phyloP scores from a whole-genome alignment of 1,140 invertebrate species.

The Andricus grossulariae region DNA sequence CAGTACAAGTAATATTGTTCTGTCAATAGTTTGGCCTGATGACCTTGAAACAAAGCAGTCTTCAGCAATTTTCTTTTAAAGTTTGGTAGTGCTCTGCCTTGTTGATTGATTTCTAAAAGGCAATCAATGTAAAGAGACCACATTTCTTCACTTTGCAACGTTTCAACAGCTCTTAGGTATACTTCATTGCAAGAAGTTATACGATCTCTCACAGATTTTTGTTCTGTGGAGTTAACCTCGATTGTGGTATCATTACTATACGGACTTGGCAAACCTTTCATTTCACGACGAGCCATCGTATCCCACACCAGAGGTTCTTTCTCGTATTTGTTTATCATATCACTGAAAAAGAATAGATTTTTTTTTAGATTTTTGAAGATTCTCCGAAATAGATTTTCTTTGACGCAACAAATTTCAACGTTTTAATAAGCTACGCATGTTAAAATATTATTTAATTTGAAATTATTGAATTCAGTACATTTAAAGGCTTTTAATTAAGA shows the following conservation, averaged over 20 bases:
- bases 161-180: slow-evolving; percentile 76
- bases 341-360: slow-evolving; percentile 60
- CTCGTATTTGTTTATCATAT: slow-evolving; percentile 71
- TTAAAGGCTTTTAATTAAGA: too few relatives aligned
- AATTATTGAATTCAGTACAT: too few relatives aligned
- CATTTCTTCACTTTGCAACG: slow-evolving; percentile 76
- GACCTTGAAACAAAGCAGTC: slow-evolving; percentile 71
- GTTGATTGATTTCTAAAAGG: slow-evolving; percentile 73
- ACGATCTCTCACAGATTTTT: slow-evolving; percentile 61
- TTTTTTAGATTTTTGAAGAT: neutral
- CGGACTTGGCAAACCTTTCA: slow-evolving; percentile 69
- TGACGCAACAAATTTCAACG: too few relatives aligned
- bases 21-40: slow-evolving; percentile 70
- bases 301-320: slow-evolving; percentile 76
- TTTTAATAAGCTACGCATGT: too few relatives aligned
- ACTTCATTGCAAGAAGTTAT: slow-evolving; percentile 70
- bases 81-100: slow-evolving; percentile 65
- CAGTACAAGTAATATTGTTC: slow-evolving; percentile 77
- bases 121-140: slow-evolving; percentile 77
- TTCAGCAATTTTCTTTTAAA: slow-evolving; percentile 75
- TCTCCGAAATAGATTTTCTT: too few relatives aligned
- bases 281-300: slow-evolving; percentile 75
- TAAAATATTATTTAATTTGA: too few relatives aligned
- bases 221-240: slow-evolving; percentile 52
- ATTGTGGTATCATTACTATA: slow-evolving; percentile 40